phyloP scores from a whole-genome alignment of 2,113 vertebrate genomes.

The Eolophus roseicapilla region DNA sequence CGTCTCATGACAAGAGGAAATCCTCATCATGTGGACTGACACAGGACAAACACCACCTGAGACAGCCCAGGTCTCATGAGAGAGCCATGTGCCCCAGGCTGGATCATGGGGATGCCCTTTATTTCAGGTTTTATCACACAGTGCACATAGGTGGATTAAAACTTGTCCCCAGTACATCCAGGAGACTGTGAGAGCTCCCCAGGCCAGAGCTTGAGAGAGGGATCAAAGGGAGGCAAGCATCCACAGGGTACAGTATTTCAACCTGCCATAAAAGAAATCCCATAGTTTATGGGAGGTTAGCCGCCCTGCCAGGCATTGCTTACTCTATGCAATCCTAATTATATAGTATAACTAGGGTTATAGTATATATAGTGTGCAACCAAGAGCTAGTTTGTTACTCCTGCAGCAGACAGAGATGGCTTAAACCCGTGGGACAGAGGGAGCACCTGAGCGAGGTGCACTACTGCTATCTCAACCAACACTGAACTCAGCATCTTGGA shows the following conservation, averaged over 20 bases:
- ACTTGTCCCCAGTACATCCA: neutral
- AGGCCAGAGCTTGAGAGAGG: neutral
- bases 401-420: neutral
- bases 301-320: neutral
- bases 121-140: neutral
- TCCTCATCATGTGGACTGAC: neutral
- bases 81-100: fast-evolving
- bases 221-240: neutral
- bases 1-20: neutral
- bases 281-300: neutral
- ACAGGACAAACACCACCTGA: no score
- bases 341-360: neutral
- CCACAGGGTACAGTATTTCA: neutral
- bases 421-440: neutral
- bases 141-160: neutral
- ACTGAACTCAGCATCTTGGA: neutral
- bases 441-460: neutral
- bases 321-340: neutral
- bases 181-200: neutral
- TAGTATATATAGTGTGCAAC: neutral
- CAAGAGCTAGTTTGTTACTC: neutral
- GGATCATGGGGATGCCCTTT: neutral
- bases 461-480: neutral
- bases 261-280: neutral
- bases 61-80: neutral